Percentiles rank a stretch among this genome's conserved stretches.
Evolutionary conservation across 2,888 invertebrate species (phyloP).

Genomic region (Lasioglossum vierecki): DNA sequence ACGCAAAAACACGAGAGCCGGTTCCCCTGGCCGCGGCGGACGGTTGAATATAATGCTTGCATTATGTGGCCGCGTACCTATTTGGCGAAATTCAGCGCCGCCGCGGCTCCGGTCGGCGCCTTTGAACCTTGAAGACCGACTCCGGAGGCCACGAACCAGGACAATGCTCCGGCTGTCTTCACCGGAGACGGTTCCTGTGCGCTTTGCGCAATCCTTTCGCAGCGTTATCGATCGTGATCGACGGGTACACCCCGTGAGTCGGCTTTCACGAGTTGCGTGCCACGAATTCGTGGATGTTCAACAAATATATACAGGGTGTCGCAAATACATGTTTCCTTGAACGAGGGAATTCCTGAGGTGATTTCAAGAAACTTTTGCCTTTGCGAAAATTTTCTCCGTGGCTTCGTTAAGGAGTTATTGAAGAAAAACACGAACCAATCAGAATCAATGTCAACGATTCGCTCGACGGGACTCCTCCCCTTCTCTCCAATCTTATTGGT

Average conservation of each 20-base stretch:
- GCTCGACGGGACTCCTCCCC: background rate
- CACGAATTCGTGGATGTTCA: slow-evolving; percentile 49
- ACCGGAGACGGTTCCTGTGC: background rate
- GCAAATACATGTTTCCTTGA: background rate
- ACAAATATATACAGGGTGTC: background rate
- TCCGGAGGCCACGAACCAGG: slow-evolving; percentile 47
- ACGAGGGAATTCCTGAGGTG: background rate
- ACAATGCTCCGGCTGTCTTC: slow-evolving; percentile 63
- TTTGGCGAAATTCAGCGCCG: slow-evolving; percentile 70
- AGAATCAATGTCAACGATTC: background rate
- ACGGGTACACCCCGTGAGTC: slow-evolving; percentile 57
- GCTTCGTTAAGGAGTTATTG: background rate
- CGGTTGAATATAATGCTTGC: slow-evolving; percentile 63
- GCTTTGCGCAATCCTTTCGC: slow-evolving; percentile 48
- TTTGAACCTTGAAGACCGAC: slow-evolving; percentile 57
- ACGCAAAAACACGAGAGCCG: slow-evolving; percentile 53
- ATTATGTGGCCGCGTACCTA: slow-evolving; percentile 64
- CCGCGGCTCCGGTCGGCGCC: slow-evolving; percentile 59
- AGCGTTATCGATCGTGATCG: slow-evolving; percentile 68
- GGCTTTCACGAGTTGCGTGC: slow-evolving; percentile 62
- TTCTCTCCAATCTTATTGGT: background rate
- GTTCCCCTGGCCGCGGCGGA: slow-evolving; percentile 6
- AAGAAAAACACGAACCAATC: background rate
- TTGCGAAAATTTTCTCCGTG: background rate
- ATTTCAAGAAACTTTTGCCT: background rate